A percentile compares a stretch with the other conserved stretches of the same genome.
Evolutionary conservation across 2,888 invertebrate species (phyloP).

Genomic region (Plagodis dolabraria): DNA sequence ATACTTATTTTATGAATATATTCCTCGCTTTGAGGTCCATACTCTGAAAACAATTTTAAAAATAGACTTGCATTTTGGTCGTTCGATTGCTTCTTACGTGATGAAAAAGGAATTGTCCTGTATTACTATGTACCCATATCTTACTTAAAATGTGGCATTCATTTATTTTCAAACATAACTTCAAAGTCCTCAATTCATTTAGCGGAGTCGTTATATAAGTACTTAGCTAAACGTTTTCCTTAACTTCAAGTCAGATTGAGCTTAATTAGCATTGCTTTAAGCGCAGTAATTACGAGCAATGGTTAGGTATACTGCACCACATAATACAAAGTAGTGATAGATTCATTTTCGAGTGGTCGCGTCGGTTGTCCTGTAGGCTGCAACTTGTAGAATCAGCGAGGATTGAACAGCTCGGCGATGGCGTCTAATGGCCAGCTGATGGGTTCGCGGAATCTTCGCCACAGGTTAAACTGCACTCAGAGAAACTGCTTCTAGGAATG

Average conservation of each 20-base stretch:
- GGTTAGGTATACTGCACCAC: background rate
- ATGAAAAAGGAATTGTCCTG: background rate
- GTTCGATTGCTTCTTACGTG: background rate
- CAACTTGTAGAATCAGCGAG: background rate
- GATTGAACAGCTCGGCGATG: background rate
- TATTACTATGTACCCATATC: no score
- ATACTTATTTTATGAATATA: no score
- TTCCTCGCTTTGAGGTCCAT: background rate
- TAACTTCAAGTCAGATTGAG: background rate
- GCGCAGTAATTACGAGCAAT: background rate
- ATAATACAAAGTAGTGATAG: background rate
- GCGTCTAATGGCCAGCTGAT: background rate
- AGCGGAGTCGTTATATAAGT: no score
- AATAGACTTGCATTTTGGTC: background rate
- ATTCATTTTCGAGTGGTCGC: background rate
- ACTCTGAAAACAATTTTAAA: background rate
- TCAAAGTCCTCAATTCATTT: no score
- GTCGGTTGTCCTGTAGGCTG: background rate
- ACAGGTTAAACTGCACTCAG: background rate
- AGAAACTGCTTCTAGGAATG: slow-evolving; percentile 10
- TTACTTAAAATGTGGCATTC: no score
- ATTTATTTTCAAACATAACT: no score
- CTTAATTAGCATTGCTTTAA: background rate
- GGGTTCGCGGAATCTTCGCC: slow-evolving; percentile 8
- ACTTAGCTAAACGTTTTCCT: no score